Evolutionary conservation across 2,888 invertebrate species (phyloP).

Genomic region (Harpalus rufipes): DNA sequence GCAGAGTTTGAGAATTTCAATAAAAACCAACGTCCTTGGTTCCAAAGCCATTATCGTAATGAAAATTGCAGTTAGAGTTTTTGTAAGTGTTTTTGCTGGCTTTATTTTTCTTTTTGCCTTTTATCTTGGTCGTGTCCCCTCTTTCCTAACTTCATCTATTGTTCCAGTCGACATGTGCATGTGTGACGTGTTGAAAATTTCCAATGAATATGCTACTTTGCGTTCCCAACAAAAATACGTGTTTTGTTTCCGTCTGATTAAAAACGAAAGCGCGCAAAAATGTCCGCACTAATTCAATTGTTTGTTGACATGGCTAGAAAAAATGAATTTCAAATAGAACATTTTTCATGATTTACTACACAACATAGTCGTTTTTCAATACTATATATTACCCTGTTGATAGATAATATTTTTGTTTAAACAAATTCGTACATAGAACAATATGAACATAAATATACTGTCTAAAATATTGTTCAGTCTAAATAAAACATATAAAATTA

Average conservation of each 20-base stretch:
- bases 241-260: slow-evolving; percentile 37
- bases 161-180: slow-evolving; percentile 39
- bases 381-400: too few relatives aligned
- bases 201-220: slow-evolving; percentile 47
- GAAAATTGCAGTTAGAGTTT: slow-evolving; percentile 58
- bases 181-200: slow-evolving; percentile 34
- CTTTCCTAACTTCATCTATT: slow-evolving; percentile 31
- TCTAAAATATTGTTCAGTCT: too few relatives aligned
- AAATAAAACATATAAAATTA: too few relatives aligned
- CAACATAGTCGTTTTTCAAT: too few relatives aligned
- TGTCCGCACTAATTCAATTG: slow-evolving; percentile 15
- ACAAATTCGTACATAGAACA: too few relatives aligned
- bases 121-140: slow-evolving; percentile 26
- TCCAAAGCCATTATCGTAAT: slow-evolving; percentile 58
- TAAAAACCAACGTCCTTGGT: slow-evolving; percentile 41
- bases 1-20: slow-evolving; percentile 22
- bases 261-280: slow-evolving; percentile 44
- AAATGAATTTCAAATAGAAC: neutral
- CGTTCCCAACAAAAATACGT: slow-evolving; percentile 30
- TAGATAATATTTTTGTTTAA: too few relatives aligned
- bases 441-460: too few relatives aligned
- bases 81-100: slow-evolving; percentile 43
- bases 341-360: too few relatives aligned
- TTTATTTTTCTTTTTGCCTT: slow-evolving; percentile 44
- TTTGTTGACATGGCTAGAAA: slow-evolving; percentile 10